phyloP scores from a whole-genome alignment of 37 sponge, comb jelly and placozoan genomes.

The Oscarella lobularis region DNA sequence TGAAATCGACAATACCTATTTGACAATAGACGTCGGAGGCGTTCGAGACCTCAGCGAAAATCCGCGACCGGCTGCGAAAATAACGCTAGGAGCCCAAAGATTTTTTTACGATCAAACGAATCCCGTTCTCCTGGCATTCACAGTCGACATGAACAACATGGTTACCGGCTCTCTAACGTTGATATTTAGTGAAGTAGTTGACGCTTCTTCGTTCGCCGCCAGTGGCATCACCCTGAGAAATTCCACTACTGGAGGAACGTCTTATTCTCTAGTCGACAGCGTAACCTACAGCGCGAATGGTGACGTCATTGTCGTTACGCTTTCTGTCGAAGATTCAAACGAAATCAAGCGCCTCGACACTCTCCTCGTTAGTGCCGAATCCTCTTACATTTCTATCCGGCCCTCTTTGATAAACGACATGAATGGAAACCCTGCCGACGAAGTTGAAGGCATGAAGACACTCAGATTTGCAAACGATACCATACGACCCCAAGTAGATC shows the following conservation, averaged over 20 bases:
- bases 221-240: slow-evolving; percentile 16
- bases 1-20: slow-evolving; percentile 22
- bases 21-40: slow-evolving; percentile 3
- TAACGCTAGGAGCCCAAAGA: background rate
- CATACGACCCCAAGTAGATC: slow-evolving; percentile 32
- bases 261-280: slow-evolving; percentile 5
- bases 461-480: slow-evolving; percentile 15
- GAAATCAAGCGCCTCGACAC: background rate
- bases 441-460: background rate
- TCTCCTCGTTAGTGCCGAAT: background rate
- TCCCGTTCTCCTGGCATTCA: slow-evolving; percentile 15
- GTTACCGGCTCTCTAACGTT: slow-evolving; percentile 34
- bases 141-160: slow-evolving; percentile 58
- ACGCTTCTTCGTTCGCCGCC: slow-evolving; percentile 1
- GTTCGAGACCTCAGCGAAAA: background rate
- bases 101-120: slow-evolving; percentile 34
- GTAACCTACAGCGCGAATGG: slow-evolving; percentile 4
- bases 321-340: slow-evolving; percentile 25
- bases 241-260: slow-evolving; percentile 10
- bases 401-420: slow-evolving; percentile 35
- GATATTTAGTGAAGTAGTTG: slow-evolving; percentile 58
- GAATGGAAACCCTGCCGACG: slow-evolving; percentile 26
- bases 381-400: slow-evolving; percentile 20
- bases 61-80: background rate
- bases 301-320: slow-evolving; percentile 17